Evolutionary conservation across 2,888 invertebrate genomes (phyloP).

Genomic region (Leucophenga maculata): DNA sequence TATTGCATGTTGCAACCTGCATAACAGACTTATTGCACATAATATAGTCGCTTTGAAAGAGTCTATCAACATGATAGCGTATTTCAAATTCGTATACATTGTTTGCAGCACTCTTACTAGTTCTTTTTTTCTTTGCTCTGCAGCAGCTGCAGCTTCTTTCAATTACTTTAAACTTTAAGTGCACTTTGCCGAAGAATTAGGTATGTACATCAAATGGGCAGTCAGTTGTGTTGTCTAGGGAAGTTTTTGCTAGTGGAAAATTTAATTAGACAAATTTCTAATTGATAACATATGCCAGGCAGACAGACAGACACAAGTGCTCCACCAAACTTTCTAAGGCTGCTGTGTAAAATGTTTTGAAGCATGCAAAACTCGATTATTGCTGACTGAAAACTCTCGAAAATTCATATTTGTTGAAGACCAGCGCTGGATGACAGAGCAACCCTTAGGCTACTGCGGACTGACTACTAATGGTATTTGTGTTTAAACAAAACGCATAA

Average conservation of each 20-base stretch:
- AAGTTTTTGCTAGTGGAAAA: slow-evolving; percentile 60
- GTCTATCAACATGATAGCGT: no score
- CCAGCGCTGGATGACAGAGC: not conserved
- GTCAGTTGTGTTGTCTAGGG: slow-evolving; percentile 38
- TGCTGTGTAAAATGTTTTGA: slow-evolving; percentile 21
- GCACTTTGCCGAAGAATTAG: slow-evolving; percentile 2
- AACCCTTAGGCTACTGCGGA: not conserved
- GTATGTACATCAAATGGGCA: slow-evolving; percentile 53
- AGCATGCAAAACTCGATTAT: slow-evolving; percentile 41
- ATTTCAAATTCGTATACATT: no score
- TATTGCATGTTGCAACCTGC: no score
- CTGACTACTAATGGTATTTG: not conserved
- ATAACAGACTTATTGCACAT: no score
- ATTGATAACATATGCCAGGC: slow-evolving; percentile 64
- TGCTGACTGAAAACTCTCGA: slow-evolving; percentile 29
- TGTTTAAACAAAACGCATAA: slow-evolving; percentile 10
- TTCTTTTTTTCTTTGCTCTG: slow-evolving; percentile 33
- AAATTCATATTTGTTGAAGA: not conserved
- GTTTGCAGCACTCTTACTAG: no score
- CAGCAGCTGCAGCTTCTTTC: no score
- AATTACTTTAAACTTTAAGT: not conserved
- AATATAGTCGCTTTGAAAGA: no score
- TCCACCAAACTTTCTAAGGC: slow-evolving; percentile 39
- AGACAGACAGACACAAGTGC: not conserved
- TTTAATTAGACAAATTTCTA: slow-evolving; percentile 65